Evolutionary conservation across 2,888 invertebrate species (phyloP).

Genomic region (Lagria hirta): DNA sequence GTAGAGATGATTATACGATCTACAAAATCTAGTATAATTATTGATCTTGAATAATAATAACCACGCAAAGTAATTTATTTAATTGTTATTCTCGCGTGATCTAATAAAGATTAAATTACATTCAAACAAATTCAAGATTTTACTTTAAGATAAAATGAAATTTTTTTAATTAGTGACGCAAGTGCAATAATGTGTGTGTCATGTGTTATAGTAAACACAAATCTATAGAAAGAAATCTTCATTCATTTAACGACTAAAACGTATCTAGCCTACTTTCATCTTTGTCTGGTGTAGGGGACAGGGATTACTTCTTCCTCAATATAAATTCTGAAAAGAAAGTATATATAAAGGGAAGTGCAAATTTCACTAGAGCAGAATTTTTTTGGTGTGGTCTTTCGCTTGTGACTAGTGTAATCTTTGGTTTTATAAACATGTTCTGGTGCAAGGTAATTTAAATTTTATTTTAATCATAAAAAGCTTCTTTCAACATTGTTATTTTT

Average conservation of each 20-base stretch:
- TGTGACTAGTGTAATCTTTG: conserved; percentile 28
- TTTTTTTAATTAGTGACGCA: not conserved
- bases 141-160: not conserved
- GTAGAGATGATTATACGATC: conserved; percentile 1
- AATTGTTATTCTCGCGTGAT: conserved; percentile 1
- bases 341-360: conserved; percentile 46
- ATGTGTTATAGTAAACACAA: not conserved
- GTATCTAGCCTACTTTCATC: conserved; percentile 45
- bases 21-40: not conserved
- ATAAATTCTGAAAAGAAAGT: conserved; percentile 42
- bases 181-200: not conserved
- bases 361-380: no score
- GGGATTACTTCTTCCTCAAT: conserved; percentile 33
- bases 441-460: conserved; percentile 27
- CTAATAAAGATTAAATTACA: conserved; percentile 5
- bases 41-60: conserved; percentile 1
- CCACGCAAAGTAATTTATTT: conserved; percentile 1
- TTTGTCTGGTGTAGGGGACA: conserved; percentile 34
- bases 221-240: conserved; percentile 8
- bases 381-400: conserved; percentile 38
- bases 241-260: conserved; percentile 19
- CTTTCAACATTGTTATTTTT: not conserved
- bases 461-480: conserved; percentile 18
- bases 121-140: conserved; percentile 1
- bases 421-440: conserved; percentile 27